Conservation (phyloP, 2,888 invertebrate genomes). For the Labia minor region DNA sequence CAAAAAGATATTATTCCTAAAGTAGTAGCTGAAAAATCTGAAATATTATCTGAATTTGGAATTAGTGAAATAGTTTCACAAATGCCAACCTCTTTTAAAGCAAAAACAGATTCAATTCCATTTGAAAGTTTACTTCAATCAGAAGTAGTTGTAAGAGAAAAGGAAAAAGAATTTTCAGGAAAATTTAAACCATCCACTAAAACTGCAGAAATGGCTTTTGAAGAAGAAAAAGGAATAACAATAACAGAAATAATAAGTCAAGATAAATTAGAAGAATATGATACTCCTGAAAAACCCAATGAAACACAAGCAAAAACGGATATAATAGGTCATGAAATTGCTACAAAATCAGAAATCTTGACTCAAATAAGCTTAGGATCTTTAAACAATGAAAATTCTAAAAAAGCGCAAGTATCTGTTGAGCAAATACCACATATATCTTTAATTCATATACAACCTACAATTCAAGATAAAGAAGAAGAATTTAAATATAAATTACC, state of each 20-base stretch:
- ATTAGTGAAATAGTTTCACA: conserved; percentile 26
- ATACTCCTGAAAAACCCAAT: conserved; percentile 30
- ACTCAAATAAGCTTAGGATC: conserved; percentile 28
- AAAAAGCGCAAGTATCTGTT: conserved; percentile 31
- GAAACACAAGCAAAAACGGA: conserved; percentile 34
- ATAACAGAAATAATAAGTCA: conserved; percentile 38
- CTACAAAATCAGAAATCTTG: conserved; percentile 34
- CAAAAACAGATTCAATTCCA: conserved; percentile 27
- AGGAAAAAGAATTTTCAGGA: conserved; percentile 33
- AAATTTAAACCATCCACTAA: conserved; percentile 35
- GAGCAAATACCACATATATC: conserved; percentile 38
- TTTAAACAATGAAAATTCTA: conserved; percentile 30
- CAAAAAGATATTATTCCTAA: conserved; percentile 29
- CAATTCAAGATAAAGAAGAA: conserved; percentile 40
- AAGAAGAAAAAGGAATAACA: conserved; percentile 31
- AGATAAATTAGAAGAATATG: conserved; percentile 35
- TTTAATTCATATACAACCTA: conserved; percentile 36
- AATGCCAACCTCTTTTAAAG: conserved; percentile 23
- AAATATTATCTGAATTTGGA: conserved; percentile 30
- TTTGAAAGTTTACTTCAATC: conserved; percentile 28
- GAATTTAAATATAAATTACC: conserved; percentile 32
- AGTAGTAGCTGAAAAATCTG: conserved; percentile 33
- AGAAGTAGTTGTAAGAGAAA: conserved; percentile 22
- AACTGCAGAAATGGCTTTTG: conserved; percentile 30
- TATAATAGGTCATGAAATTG: conserved; percentile 37